Evolutionary conservation across 2,797 vertebrate genomes (phyloP), one percentile per base, ranked within the genome.

Genomic region (Spea hammondii): DNA sequence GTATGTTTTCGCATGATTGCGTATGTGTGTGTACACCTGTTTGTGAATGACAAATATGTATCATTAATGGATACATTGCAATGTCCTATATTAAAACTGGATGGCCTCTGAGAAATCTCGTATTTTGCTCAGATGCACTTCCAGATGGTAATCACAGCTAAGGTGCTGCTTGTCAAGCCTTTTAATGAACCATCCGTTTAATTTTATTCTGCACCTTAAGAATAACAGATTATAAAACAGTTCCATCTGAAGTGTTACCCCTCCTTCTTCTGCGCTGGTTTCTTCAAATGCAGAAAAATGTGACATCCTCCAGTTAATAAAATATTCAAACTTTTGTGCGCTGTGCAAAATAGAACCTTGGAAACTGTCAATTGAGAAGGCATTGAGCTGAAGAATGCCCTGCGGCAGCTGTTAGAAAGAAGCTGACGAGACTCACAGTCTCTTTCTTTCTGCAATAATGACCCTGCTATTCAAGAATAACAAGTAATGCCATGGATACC

Each of bases 401-500:
- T 50, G 55, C 12, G 78, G 85, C 83, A 83, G 51, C 44, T 6
- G 32, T 77, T 85, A 84, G 77, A 79, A 82, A 87, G 85, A 86
- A 84, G 66, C 76, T 7, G 84, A 82, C 84, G 72, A 85, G 87
- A 83, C 80, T 70, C 72, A 0, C 83, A 74, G 82, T 76, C 84
- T 85, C 53, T 75, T 62, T 8, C 13, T 51, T 72, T 66, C 78
- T 82, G 83, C 83, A 83, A 51, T 83, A 60, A 73, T 50, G 82
- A 85, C 85, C 85, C 85, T 85, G 77, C 82, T 80, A 85, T 85
- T 82, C 65, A 75, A 70, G 81, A 47, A 74, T 78, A 73, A n/a
- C 80, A 82, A 85, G 84, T 73, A 84, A 48, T 80, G 82, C 67
- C 86, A 85, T 72, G 1, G 70, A 72, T 65, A 65, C 79, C 70